These are phyloP conservation scores for Helicoverpa assulta DNA, from an alignment of 2,888 invertebrate genomes.

Conservation along the genomic window DNA sequence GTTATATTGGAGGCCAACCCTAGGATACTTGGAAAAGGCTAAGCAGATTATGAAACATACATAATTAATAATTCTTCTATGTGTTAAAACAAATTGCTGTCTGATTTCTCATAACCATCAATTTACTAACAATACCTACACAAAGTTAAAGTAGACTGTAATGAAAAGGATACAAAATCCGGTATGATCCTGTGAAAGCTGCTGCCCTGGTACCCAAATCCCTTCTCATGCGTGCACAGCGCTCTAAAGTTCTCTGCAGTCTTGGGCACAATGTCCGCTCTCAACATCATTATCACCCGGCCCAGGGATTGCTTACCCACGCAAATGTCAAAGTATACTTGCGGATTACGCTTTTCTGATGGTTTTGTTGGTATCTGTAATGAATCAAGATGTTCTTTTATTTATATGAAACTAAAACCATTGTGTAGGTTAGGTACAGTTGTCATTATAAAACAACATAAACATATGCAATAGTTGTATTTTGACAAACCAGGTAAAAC, in stretches of 20 bases:
- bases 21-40: too few relatives aligned
- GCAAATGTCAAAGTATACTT: slow-evolving; percentile 98
- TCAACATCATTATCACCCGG: slow-evolving; percentile 96
- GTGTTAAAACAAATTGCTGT: too few relatives aligned
- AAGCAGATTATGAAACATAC: too few relatives aligned
- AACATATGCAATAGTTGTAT: too few relatives aligned
- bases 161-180: slow-evolving; percentile 96
- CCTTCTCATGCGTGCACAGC: slow-evolving; percentile 98
- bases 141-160: background rate
- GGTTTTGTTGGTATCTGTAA: slow-evolving; percentile 80
- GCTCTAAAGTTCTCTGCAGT: slow-evolving; percentile 98
- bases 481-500: too few relatives aligned
- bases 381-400: background rate
- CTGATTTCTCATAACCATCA: too few relatives aligned
- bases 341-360: slow-evolving; percentile 92
- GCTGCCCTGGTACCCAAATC: slow-evolving; percentile 98
- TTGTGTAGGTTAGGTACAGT: too few relatives aligned
- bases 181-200: slow-evolving; percentile 98
- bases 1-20: too few relatives aligned
- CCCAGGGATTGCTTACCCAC: slow-evolving; percentile 97
- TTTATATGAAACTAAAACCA: too few relatives aligned
- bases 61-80: too few relatives aligned
- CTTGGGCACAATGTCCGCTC: slow-evolving; percentile 98
- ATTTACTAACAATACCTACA: background rate
- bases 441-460: too few relatives aligned